phyloP scores from a whole-genome alignment of 1,140 invertebrate species.

The Lamellibrachia luymesi region DNA sequence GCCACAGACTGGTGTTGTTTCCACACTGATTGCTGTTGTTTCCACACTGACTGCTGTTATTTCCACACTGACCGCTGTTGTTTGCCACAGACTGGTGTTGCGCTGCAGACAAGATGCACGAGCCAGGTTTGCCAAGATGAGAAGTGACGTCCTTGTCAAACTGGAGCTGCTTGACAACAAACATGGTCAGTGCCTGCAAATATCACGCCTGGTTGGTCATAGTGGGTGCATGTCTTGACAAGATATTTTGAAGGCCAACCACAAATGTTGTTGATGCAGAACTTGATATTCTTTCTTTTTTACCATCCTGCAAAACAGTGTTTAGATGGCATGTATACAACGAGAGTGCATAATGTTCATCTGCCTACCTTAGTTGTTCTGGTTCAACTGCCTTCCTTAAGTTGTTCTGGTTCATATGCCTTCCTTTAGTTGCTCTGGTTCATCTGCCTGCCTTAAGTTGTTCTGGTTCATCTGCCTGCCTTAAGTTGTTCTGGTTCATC shows the following conservation, averaged over 20 bases:
- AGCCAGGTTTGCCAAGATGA: conserved; percentile 82
- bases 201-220: neutral
- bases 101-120: conserved; percentile 93
- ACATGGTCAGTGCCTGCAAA: conserved; percentile 63
- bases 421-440: no score
- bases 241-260: no score
- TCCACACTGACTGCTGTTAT: neutral
- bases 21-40: neutral
- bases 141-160: conserved; percentile 94
- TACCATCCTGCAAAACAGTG: no score
- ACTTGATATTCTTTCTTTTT: neutral
- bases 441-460: no score
- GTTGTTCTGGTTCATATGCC: no score
- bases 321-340: no score
- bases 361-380: no score
- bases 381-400: no score
- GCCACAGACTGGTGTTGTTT: neutral
- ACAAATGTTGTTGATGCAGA: neutral
- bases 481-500: no score
- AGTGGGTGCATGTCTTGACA: no score
- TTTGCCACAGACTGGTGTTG: conserved; percentile 66
- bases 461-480: no score
- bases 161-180: conserved; percentile 96
- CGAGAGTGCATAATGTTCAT: no score
- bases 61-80: neutral